Evolutionary conservation across 1,140 invertebrate genomes (phyloP).

Genomic region (Pentalonia nigronervosa): DNA sequence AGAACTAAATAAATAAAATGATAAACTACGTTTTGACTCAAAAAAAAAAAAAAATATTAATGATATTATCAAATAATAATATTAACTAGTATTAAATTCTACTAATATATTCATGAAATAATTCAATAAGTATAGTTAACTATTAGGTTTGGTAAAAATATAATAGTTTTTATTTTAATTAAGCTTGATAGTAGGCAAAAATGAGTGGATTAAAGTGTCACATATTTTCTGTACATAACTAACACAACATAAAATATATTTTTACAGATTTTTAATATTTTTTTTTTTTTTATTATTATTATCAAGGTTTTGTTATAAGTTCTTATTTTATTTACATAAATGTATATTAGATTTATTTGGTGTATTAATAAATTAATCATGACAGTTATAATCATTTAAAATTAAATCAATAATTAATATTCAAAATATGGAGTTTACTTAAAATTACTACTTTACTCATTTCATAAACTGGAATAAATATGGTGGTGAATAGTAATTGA

Average conservation of each 20-base stretch:
- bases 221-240: no score
- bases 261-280: no score
- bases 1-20: background rate
- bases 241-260: background rate
- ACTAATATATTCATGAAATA: background rate
- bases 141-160: no score
- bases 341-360: background rate
- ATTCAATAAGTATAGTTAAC: background rate
- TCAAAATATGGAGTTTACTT: background rate
- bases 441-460: no score
- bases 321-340: background rate
- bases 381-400: background rate
- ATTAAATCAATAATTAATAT: background rate
- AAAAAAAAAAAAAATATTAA: background rate
- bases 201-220: no score
- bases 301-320: no score
- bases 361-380: background rate
- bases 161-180: no score
- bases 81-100: background rate
- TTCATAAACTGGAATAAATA: background rate
- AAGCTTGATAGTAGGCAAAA: no score
- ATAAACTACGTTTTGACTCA: slow-evolving; percentile 29
- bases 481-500: background rate
- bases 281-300: no score
- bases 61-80: background rate